Conservation (phyloP, 2,888 invertebrate genomes). For the Camponotus fellah region DNA sequence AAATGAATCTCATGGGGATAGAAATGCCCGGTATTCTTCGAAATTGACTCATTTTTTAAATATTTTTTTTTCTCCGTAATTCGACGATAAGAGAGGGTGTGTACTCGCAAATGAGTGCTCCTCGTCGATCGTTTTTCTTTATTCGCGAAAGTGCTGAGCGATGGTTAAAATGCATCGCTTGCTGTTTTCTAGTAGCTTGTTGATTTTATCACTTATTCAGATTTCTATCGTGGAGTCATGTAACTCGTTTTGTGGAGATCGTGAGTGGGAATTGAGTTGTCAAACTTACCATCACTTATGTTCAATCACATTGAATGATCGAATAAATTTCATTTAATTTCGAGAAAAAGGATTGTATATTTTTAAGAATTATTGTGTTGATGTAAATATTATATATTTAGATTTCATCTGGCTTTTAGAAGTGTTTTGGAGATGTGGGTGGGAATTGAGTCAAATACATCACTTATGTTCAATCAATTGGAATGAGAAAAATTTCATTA, state of each 20-base stretch:
- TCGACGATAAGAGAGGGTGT: constrained; percentile 28
- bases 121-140: constrained; percentile 30
- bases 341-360: no score
- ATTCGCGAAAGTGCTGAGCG: constrained; percentile 31
- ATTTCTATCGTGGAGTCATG: constrained; percentile 38
- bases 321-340: neutral
- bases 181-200: constrained; percentile 45
- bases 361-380: no score
- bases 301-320: neutral
- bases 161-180: constrained; percentile 28
- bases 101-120: constrained; percentile 1
- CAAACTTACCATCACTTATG: neutral
- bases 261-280: neutral
- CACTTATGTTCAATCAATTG: no score
- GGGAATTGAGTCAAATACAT: no score
- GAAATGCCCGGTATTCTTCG: constrained; percentile 1
- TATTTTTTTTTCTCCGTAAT: constrained; percentile 15
- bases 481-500: no score
- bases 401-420: no score
- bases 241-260: constrained; percentile 3
- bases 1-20: constrained; percentile 25
- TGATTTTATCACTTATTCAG: constrained; percentile 28
- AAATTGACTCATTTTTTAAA: constrained; percentile 34
- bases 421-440: no score
- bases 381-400: no score